Conservation (phyloP, 2,113 vertebrate species). For the Stegostoma tigrinum region DNA sequence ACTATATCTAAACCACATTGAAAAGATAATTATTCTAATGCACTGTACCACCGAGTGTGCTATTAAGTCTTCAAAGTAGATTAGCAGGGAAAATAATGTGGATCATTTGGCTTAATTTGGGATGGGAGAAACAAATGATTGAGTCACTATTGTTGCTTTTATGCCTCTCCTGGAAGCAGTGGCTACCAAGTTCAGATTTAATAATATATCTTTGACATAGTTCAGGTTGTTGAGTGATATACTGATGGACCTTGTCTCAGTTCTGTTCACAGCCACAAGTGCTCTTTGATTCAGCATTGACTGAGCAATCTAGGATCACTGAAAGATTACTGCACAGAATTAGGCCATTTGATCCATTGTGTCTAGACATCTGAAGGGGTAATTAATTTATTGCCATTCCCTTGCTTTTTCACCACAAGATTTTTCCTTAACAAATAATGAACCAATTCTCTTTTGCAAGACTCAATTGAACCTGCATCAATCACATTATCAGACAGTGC, state of each 20-base stretch:
- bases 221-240: neutral
- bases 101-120: neutral
- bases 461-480: neutral
- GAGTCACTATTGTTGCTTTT: neutral
- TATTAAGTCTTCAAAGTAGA: neutral
- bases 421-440: neutral
- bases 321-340: neutral
- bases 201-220: neutral
- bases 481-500: neutral
- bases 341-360: neutral
- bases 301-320: neutral
- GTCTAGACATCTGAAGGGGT: neutral
- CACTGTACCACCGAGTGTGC: neutral
- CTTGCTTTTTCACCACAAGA: neutral
- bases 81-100: neutral
- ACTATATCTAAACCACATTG: neutral
- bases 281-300: neutral
- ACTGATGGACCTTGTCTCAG: neutral
- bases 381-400: neutral
- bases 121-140: neutral
- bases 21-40: neutral
- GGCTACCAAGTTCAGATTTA: neutral
- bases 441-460: neutral
- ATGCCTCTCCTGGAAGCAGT: neutral
- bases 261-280: neutral